Evolutionary conservation across 2,113 vertebrate species (phyloP).

Genomic region (Chaetodon trifascialis): DNA sequence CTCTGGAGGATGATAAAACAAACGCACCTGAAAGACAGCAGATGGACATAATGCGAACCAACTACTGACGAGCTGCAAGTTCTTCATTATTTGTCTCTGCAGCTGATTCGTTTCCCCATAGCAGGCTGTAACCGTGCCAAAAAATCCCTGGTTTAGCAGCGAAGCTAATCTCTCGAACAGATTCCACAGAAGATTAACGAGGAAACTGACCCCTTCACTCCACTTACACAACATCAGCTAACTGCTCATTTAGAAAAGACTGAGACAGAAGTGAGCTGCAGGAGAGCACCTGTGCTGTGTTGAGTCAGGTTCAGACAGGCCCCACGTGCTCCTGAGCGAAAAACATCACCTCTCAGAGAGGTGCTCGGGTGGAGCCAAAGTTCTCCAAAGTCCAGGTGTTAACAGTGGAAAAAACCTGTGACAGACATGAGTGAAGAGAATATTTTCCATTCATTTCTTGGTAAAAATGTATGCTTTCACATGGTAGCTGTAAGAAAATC

Average conservation of each 20-base stretch:
- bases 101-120: slow-evolving; percentile 43
- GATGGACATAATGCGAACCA: not conserved
- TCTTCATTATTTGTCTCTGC: slow-evolving; percentile 50
- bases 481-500: too few relatives aligned
- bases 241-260: not conserved
- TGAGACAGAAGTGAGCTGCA: not conserved
- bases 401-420: not conserved
- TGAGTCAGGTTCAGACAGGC: slow-evolving; percentile 39
- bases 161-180: slow-evolving; percentile 47
- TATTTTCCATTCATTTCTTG: not conserved
- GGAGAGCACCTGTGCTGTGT: not conserved
- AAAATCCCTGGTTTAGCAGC: slow-evolving; percentile 6
- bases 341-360: not conserved
- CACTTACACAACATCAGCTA: slow-evolving; percentile 12
- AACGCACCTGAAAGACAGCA: not conserved
- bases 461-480: too few relatives aligned
- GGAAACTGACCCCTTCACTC: slow-evolving; percentile 11
- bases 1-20: not conserved
- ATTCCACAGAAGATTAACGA: slow-evolving; percentile 54
- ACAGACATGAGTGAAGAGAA: not conserved
- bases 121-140: slow-evolving; percentile 18
- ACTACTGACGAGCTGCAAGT: not conserved
- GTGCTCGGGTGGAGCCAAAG: not conserved
- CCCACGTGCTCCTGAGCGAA: not conserved
- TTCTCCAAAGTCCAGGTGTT: too few relatives aligned